phyloP scores from a whole-genome alignment of 1,140 invertebrate genomes.

The Himalopsyche phryganea region DNA sequence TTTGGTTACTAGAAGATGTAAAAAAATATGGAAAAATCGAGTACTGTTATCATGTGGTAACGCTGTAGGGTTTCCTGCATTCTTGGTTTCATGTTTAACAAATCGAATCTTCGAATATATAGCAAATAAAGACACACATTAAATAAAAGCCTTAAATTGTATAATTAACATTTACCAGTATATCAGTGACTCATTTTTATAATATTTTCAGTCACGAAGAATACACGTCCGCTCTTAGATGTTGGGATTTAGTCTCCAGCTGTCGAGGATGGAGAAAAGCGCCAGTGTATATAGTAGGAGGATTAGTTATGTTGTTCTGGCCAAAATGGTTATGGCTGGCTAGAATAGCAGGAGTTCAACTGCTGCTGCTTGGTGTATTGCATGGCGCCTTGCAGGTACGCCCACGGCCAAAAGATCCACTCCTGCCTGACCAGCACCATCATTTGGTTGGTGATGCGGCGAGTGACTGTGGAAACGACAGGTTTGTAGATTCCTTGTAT shows the following conservation, averaged over 20 bases:
- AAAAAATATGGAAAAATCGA: too few species aligned
- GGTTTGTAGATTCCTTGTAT: constrained; percentile 5
- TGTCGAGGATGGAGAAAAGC: constrained; percentile 22
- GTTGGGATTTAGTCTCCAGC: constrained; percentile 23
- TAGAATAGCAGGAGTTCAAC: constrained; percentile 15
- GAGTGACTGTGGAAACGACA: constrained; percentile 29
- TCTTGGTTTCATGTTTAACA: too few species aligned
- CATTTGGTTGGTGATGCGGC: constrained; percentile 23
- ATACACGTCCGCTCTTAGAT: constrained; percentile 18
- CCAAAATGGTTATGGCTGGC: constrained; percentile 28
- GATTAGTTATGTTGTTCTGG: constrained; percentile 18
- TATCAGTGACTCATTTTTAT: too few species aligned
- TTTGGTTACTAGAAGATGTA: too few species aligned
- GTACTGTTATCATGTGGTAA: too few species aligned
- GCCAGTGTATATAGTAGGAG: constrained; percentile 15
- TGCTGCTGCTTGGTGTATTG: constrained; percentile 15
- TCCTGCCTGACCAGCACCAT: constrained; percentile 26
- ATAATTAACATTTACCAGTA: too few species aligned
- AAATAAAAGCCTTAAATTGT: too few species aligned
- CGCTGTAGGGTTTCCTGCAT: too few species aligned
- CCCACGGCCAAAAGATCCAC: constrained; percentile 11
- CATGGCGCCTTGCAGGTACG: constrained; percentile 3
- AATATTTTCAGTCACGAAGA: constrained; percentile 20
- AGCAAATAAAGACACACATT: too few species aligned
- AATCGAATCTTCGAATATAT: too few species aligned